Evolutionary conservation across 23 tunicate genomes (phyloP), one percentile per base, ranked within the genome.

Genomic region (Ciona savignyi): DNA sequence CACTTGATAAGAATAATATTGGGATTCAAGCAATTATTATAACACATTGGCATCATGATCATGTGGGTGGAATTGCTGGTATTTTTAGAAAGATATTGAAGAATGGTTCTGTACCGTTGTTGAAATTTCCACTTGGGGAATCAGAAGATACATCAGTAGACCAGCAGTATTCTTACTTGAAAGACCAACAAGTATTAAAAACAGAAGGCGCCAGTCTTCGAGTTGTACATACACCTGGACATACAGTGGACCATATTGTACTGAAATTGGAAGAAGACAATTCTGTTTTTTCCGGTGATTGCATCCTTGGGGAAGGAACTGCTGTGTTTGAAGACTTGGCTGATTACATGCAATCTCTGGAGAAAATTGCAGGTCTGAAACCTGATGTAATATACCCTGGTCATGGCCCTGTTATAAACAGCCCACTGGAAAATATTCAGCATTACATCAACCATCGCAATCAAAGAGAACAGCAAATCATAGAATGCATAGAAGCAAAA

Each of bases 11-110:
- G 3, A 19, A 72, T 34, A 48, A 73, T 27, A 78, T 86, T 28
- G 67, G 70, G 25, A 74, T 95, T 48, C 65, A 89, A 48, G 90
- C 72, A 66, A 85, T 95, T 32, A 77, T 95, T 1, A 51, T 95
- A 20, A 88, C 99, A 28, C 99, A 95, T 67, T 95, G 93, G 88
- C 99, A 95, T 32, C 70, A 63, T 31, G 99, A 95, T 75, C 99
- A 95, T 77, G 90, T 95, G 70, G 99, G 99, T 6, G 99, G 99
- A 23, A 73, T 95, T 15, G 21, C 71, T 25, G 80, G 62, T 51
- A 70, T 94, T 23, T 29, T 48, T 26, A 61, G 22, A 23, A 61
- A 83, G 6, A 60, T 82, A 1, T 34, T 86, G 19, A 65, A 61
- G 4, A 60, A 61, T 25, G 33, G 63, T 30, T 22, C 0, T 25